Base-by-base conservation (phyloP, 2,888 invertebrate species). In the Augochlorella aurata region DNA sequence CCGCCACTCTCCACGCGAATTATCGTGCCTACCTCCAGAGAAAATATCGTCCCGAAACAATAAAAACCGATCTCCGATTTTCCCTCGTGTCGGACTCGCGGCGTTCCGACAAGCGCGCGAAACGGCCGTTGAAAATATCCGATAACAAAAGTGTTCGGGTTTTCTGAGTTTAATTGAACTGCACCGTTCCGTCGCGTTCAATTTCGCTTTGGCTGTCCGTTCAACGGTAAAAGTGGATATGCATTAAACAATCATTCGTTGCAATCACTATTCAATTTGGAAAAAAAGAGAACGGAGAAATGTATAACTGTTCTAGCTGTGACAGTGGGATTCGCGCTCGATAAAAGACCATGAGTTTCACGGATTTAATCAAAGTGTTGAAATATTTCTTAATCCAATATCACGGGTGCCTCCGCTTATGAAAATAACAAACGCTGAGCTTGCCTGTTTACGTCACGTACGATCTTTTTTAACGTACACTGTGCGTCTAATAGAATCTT, bases 161-260 rank as follows among this genome's bases (percentile, higher is more conserved):
- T 58, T 24, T 49, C 49, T n/a, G 67, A 73, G 77, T 77, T 73
- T 77, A 77, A 73, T 73, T 61, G 73, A 73, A 73, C 74, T 29
- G 38, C 49, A 38, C 14, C 47, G 61, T 73, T 73, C 58, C 44
- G 49, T 72, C 67, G 66, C 24, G 29, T 67, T 67, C 67, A 61
- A 77, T 73, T 67, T 50, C 44, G 44, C 50, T 49, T 16, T 49
- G 44, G 4, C 5, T 49, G 21, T 38, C 10, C 54, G n/a, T 58
- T 77, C 54, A 49, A 14, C 18, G 44, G 44, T 29, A 47, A 58
- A 73, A 50, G 50, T 58, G 54, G 54, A 49, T 54, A 14, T 21
- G 45, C 54, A 16, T 24, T 65, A 65, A 65, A 58, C 67, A 68
- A 54, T 61, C 69, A n/a, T 38, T 18, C 71, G 45, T 4, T 50